These are phyloP conservation scores for Philopedon plagiatum DNA, from an alignment of 2,888 invertebrate species.

Conservation along the genomic window DNA sequence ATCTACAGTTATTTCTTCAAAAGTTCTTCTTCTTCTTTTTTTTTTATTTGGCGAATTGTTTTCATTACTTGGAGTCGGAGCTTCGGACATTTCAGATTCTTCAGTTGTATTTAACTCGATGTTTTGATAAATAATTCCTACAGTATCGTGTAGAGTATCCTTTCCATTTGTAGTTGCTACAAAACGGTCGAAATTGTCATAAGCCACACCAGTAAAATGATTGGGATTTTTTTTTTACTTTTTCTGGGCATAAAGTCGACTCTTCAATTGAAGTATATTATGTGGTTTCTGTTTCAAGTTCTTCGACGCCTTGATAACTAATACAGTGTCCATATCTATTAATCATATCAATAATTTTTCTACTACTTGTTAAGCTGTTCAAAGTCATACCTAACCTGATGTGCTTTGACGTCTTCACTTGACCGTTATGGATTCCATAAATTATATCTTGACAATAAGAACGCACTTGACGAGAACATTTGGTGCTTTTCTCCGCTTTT, in stretches of 20 bases:
- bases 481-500: slow-evolving; percentile 34
- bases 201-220: slow-evolving; percentile 36
- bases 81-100: neutral
- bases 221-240: slow-evolving; percentile 8
- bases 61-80: slow-evolving; percentile 25
- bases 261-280: slow-evolving; percentile 23
- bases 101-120: neutral
- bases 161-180: slow-evolving; percentile 43
- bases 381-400: slow-evolving; percentile 31
- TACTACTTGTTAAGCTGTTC: too few species aligned
- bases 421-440: slow-evolving; percentile 28
- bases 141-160: too few species aligned
- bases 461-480: slow-evolving; percentile 26
- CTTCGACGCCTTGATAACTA: slow-evolving; percentile 23
- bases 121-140: slow-evolving; percentile 41
- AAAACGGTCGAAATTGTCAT: slow-evolving; percentile 30
- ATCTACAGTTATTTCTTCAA: slow-evolving; percentile 51
- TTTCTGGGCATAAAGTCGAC: slow-evolving; percentile 29
- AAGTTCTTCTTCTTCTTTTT: slow-evolving; percentile 55
- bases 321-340: slow-evolving; percentile 45
- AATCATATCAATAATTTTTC: slow-evolving; percentile 46
- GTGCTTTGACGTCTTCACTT: slow-evolving; percentile 28
- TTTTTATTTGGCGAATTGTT: slow-evolving; percentile 19
- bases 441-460: slow-evolving; percentile 32
- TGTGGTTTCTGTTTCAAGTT: slow-evolving; percentile 35